These are phyloP conservation scores for Sciurus carolinensis DNA, from an alignment of 2,797 vertebrate species.

Conservation along the genomic window DNA sequence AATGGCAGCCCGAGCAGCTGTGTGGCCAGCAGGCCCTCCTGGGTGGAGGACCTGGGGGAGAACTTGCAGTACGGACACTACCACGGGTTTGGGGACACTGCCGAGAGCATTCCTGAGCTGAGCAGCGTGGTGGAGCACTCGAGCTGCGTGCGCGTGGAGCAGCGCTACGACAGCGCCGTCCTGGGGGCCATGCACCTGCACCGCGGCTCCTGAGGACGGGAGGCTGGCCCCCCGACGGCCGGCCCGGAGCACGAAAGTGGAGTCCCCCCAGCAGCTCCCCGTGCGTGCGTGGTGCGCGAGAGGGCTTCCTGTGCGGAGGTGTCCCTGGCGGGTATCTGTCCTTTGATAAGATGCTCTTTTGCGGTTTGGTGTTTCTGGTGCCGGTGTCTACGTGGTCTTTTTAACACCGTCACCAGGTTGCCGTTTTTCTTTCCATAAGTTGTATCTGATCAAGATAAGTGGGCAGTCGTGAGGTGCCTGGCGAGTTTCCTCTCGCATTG, in stretches of 20 bases:
- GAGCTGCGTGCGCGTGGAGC: slow-evolving; percentile 93
- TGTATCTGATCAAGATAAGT: not conserved
- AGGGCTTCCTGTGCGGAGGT: slow-evolving; percentile 79
- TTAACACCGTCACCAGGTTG: slow-evolving; percentile 70
- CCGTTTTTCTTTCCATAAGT: slow-evolving; percentile 75
- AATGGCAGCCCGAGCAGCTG: slow-evolving; percentile 93
- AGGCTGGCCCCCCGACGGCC: not conserved
- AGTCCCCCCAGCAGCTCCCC: slow-evolving; percentile 36
- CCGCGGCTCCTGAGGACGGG: slow-evolving; percentile 92
- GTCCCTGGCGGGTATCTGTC: slow-evolving; percentile 72
- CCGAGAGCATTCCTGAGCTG: slow-evolving; percentile 94
- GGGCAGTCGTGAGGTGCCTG: slow-evolving; percentile 69
- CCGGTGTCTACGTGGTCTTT: slow-evolving; percentile 73
- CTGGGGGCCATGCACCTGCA: slow-evolving; percentile 94
- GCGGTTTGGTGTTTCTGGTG: slow-evolving; percentile 79
- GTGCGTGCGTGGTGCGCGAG: slow-evolving; percentile 77
- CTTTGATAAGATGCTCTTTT: slow-evolving; percentile 81
- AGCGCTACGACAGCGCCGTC: slow-evolving; percentile 91
- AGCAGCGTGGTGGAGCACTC: slow-evolving; percentile 95
- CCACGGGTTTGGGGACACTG: slow-evolving; percentile 98
- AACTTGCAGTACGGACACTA: slow-evolving; percentile 95
- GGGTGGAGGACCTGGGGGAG: slow-evolving; percentile 90
- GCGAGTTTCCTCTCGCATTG: not conserved
- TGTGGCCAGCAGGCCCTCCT: slow-evolving; percentile 90
- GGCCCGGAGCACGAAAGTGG: slow-evolving; percentile 50